Conservation (phyloP, 2,888 invertebrate species). For the Drosophila dives region DNA sequence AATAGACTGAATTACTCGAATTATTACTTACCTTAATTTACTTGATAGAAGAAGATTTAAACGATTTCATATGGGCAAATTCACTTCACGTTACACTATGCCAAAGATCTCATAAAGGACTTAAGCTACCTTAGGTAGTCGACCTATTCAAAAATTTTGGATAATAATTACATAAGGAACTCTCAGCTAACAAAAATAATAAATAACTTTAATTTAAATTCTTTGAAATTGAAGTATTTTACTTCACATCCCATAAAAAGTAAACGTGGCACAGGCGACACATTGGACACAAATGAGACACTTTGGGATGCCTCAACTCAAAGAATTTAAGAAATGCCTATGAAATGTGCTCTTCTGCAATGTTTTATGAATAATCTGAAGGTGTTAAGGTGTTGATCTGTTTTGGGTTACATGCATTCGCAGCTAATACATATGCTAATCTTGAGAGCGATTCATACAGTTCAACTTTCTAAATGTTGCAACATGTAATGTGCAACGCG, state of each 20-base stretch:
- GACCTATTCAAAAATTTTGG: too few species aligned
- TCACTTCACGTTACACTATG: too few species aligned
- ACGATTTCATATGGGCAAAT: too few species aligned
- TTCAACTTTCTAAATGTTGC: conserved; percentile 67
- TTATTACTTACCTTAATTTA: too few species aligned
- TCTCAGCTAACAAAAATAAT: too few species aligned
- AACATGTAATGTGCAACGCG: conserved; percentile 54
- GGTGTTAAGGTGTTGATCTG: conserved; percentile 14
- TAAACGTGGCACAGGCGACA: background rate
- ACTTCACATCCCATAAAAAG: background rate
- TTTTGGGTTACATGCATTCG: conserved; percentile 8
- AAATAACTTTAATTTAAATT: background rate
- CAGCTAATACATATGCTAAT: conserved; percentile 39
- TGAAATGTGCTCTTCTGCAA: background rate
- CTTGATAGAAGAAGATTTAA: too few species aligned
- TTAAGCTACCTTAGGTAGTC: too few species aligned
- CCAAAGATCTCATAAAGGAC: too few species aligned
- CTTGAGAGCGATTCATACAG: conserved; percentile 38
- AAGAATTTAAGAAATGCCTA: background rate
- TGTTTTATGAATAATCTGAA: background rate
- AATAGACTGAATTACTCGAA: too few species aligned
- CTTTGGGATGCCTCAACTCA: too few species aligned
- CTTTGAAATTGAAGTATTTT: background rate
- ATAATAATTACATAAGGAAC: too few species aligned
- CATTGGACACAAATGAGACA: too few species aligned